A percentile compares a stretch with the other conserved stretches of the same genome.
Evolutionary conservation across 2,888 invertebrate genomes (phyloP).

Genomic region (Aricia artaxerxes): DNA sequence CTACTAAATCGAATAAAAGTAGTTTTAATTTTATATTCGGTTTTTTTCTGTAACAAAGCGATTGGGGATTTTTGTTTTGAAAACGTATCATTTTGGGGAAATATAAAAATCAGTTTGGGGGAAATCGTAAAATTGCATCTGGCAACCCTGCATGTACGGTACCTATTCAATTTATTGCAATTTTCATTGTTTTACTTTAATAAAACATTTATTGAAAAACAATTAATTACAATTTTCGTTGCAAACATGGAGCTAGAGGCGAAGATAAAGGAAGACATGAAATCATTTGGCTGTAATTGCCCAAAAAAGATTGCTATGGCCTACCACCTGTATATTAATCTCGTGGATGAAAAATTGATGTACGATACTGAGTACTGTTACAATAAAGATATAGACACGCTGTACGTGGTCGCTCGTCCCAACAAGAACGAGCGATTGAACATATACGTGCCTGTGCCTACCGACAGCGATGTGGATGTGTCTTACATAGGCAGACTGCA

Average conservation of each 20-base stretch:
- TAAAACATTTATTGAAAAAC: too few species aligned
- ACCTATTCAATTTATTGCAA: too few species aligned
- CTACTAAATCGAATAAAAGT: too few species aligned
- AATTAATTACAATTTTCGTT: not conserved
- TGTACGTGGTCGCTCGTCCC: slow-evolving; percentile 69
- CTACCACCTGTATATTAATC: slow-evolving; percentile 66
- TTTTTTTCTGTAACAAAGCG: too few species aligned
- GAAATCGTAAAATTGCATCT: too few species aligned
- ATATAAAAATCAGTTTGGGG: too few species aligned
- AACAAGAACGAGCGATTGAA: slow-evolving; percentile 64
- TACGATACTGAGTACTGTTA: slow-evolving; percentile 74
- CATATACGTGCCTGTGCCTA: slow-evolving; percentile 69
- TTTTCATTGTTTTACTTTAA: too few species aligned
- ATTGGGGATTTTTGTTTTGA: too few species aligned
- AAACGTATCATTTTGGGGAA: too few species aligned
- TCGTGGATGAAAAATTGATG: slow-evolving; percentile 73
- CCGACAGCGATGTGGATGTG: slow-evolving; percentile 58
- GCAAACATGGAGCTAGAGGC: slow-evolving; percentile 33
- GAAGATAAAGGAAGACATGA: slow-evolving; percentile 65
- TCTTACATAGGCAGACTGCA: slow-evolving; percentile 63
- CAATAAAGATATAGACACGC: slow-evolving; percentile 66
- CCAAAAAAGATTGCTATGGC: slow-evolving; percentile 65
- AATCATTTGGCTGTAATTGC: slow-evolving; percentile 65
- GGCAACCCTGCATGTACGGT: too few species aligned
- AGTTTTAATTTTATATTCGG: too few species aligned